Base-by-base conservation (phyloP, 2,797 vertebrate genomes). In the Mus spretus region DNA sequence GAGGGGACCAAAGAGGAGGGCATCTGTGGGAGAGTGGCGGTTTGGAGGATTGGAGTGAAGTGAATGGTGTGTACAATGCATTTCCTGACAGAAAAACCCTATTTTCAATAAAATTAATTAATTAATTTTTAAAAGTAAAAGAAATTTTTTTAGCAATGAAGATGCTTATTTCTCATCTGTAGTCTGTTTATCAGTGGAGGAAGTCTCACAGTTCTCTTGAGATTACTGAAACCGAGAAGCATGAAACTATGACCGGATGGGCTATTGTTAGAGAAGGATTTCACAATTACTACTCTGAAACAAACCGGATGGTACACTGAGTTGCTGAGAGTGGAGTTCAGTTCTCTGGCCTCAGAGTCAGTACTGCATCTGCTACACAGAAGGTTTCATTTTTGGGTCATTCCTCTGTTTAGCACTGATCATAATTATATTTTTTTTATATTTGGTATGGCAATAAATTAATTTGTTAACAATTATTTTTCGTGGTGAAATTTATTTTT, bases 381-480 rank as follows among this genome's bases (percentile, higher is more conserved):
- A 53, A 40, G 11, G 40, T 94, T 89, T 65, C 19, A 94, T 81
- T 4, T 88, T 67, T 28, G 37, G 57, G 9, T 50, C 70, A 91
- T 65, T 93, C 20, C 96, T 77, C 34, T 78, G 70, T 31, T 83
- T 24, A 61, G 2, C 11, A 2, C 0, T 0, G 59, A 50, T 2
- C 82, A 80, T 67, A 84, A 6, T 84, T 96, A 96, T 77, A 89
- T 83, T n/a, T 92, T 95, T 95, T 77, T 74, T 79, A 2, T 14
- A 75, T 28, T 50, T 57, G 28, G 19, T 65, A 57, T 79, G 85
- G 31, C 84, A 78, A 74, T 3, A 50, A 28, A 67, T 87, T 67
- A n/a, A 81, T 57, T 84, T 94, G 6, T 89, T 94, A 40, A 14
- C 79, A 92, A 47, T 94, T 67, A 65, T 44, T 78, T 97, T 75